phyloP scores from a whole-genome alignment of 1,140 invertebrate species.

The Latrodectus geometricus region DNA sequence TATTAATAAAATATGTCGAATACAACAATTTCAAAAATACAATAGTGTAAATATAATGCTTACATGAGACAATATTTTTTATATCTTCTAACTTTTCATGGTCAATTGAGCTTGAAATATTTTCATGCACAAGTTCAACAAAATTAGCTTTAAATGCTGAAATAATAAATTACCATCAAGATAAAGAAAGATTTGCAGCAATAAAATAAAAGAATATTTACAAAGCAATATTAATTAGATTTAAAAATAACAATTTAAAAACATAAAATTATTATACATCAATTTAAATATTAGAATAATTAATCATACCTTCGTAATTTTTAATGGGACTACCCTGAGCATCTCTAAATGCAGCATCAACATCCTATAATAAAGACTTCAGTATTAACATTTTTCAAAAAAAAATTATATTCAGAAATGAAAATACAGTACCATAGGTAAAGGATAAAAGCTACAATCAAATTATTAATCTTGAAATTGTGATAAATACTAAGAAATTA shows the following conservation, averaged over 20 bases:
- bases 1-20: too few species aligned
- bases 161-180: neutral
- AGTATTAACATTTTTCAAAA: too few species aligned
- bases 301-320: constrained; percentile 39
- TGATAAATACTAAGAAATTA: too few species aligned
- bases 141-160: constrained; percentile 38
- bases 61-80: constrained; percentile 52
- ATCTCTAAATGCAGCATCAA: constrained; percentile 11
- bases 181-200: too few species aligned
- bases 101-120: constrained; percentile 47
- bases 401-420: neutral
- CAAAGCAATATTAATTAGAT: too few species aligned
- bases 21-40: neutral
- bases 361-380: constrained; percentile 32
- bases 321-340: constrained; percentile 19
- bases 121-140: constrained; percentile 50
- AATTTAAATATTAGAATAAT: constrained; percentile 28
- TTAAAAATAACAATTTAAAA: constrained; percentile 4
- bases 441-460: too few species aligned
- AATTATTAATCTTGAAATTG: too few species aligned
- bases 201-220: too few species aligned
- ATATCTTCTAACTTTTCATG: constrained; percentile 53
- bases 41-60: constrained; percentile 2
- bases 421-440: neutral
- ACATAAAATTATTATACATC: constrained; percentile 38